Evolutionary conservation across 2,113 vertebrate genomes (phyloP).

Genomic region (Muscicapa adusta): DNA sequence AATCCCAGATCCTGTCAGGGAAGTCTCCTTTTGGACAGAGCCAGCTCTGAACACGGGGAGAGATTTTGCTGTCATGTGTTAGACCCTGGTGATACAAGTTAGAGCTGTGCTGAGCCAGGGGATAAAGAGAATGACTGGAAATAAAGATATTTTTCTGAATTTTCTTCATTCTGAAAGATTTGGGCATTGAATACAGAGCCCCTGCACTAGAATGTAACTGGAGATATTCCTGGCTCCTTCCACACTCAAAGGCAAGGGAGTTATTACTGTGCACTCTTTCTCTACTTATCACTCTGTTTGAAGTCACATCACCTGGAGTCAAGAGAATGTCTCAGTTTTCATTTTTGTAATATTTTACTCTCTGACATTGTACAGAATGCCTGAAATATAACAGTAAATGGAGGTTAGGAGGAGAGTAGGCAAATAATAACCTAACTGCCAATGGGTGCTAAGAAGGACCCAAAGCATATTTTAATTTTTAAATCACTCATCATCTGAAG

Average conservation of each 20-base stretch:
- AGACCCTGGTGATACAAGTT: not conserved
- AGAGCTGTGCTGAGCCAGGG: not conserved
- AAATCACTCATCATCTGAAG: not conserved
- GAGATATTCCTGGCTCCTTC: not conserved
- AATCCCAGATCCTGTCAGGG: not conserved
- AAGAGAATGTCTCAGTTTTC: not conserved
- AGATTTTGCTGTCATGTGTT: not conserved
- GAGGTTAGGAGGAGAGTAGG: not conserved
- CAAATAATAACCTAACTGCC: not conserved
- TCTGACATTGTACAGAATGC: not conserved
- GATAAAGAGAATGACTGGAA: not conserved
- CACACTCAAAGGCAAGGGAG: not conserved
- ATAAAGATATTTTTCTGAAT: not conserved
- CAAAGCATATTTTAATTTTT: not conserved
- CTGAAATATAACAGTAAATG: not conserved
- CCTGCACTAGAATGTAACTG: not conserved
- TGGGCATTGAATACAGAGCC: not conserved
- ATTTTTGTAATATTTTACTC: not conserved
- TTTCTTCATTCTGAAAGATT: not conserved
- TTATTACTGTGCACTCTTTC: not conserved
- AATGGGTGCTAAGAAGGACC: not conserved
- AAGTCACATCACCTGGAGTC: conserved; percentile 4
- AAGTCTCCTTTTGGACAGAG: not conserved
- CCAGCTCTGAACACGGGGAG: not conserved
- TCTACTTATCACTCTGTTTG: not conserved